Conservation (phyloP, 2,888 invertebrate species). For the Troides helena region DNA sequence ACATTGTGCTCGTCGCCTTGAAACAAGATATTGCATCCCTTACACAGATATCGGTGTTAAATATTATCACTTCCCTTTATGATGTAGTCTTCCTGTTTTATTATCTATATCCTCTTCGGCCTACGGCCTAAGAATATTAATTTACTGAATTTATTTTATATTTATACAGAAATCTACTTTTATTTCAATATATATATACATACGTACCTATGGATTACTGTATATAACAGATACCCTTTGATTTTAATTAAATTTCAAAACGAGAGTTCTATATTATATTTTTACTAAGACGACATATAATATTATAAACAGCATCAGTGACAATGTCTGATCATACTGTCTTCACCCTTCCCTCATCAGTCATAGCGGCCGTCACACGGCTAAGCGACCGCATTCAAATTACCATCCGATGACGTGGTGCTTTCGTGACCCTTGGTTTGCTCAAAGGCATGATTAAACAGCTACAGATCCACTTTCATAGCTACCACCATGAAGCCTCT, state of each 20-base stretch:
- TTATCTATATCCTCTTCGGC: too few species aligned
- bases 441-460: conserved; percentile 52
- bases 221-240: not conserved
- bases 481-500: conserved; percentile 10
- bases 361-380: conserved; percentile 71
- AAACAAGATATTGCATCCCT: too few species aligned
- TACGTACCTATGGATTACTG: too few species aligned
- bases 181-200: too few species aligned
- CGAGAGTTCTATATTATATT: conserved; percentile 9
- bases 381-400: conserved; percentile 80
- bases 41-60: too few species aligned
- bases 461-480: conserved; percentile 2
- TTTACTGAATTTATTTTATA: too few species aligned
- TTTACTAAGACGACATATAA: conserved; percentile 54
- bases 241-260: not conserved
- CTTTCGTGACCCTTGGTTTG: conserved; percentile 74
- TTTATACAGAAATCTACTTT: too few species aligned
- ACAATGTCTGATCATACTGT: conserved; percentile 69
- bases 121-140: too few species aligned
- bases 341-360: conserved; percentile 79
- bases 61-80: too few species aligned
- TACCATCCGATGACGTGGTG: conserved; percentile 77
- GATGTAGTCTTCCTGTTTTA: too few species aligned
- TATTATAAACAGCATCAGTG: conserved; percentile 66
- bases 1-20: too few species aligned